Evolutionary conservation across 1,140 invertebrate species (phyloP), one percentile per base, ranked within the genome.

Genomic region (Sycophaga agraensis): DNA sequence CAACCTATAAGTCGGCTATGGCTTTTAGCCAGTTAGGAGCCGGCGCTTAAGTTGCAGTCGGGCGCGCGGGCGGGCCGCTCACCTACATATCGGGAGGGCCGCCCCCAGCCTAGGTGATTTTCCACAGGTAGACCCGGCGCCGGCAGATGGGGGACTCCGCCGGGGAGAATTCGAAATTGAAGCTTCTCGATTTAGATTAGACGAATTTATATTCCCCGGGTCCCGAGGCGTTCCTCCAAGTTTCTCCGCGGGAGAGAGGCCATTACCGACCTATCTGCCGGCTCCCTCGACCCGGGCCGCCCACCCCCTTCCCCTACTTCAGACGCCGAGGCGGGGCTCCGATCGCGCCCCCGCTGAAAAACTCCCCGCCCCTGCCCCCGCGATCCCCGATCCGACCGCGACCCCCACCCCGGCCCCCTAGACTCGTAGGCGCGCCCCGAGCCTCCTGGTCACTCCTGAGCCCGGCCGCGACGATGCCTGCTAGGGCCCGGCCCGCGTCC

Each of bases 121-220:
- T 24, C 42, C n/a, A n/a, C n/a, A n/a, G n/a, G n/a, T n/a, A n/a
- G n/a, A n/a, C n/a, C n/a, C n/a, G n/a, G n/a, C n/a, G n/a, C n/a
- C n/a, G n/a, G n/a, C n/a, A n/a, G n/a, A n/a, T n/a, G n/a, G n/a
- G n/a, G n/a, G n/a, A n/a, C n/a, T n/a, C n/a, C n/a, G n/a, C n/a
- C n/a, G 22, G 50, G 57, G 61, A 59, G 55, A 67, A 73, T 73
- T 59, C 53, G 64, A 72, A 75, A 76, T 75, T 68, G 70, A 73
- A 69, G 65, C 66, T 65, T 65, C 68, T 66, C 69, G 70, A 70
- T 72, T 75, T 76, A 74, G 70, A 76, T 77, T 70, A 68, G 66
- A 72, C 63, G 68, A 73, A 77, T 77, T 74, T 77, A 71, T 73
- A 75, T 73, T 67, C 50, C 53, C 64, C 56, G 35, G 24, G 50